Evolutionary conservation across 1,140 invertebrate genomes (phyloP).

Genomic region (Acromyrmex heyeri): DNA sequence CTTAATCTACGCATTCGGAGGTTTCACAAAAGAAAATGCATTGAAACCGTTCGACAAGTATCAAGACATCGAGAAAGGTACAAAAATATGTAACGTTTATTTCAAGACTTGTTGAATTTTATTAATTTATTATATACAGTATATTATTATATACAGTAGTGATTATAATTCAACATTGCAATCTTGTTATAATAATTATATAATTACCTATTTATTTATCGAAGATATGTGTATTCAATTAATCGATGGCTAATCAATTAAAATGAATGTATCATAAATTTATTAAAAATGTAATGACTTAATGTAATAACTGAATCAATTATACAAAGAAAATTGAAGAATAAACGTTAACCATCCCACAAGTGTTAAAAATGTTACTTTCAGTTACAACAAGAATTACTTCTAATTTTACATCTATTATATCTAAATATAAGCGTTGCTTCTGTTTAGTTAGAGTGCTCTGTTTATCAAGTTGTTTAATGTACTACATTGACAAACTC

Average conservation of each 20-base stretch:
- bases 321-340: constrained; percentile 7
- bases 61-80: constrained; percentile 98
- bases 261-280: background rate
- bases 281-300: background rate
- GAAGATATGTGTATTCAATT: background rate
- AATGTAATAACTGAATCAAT: background rate
- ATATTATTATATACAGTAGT: too few relatives aligned
- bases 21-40: constrained; percentile 96
- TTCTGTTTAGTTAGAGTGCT: background rate
- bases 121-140: background rate
- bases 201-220: background rate
- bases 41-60: constrained; percentile 97
- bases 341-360: background rate
- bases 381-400: background rate
- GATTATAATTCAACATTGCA: background rate
- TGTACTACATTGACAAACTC: background rate
- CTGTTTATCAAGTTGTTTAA: constrained; percentile 3
- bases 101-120: background rate
- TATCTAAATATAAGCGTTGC: background rate
- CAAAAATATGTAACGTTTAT: background rate
- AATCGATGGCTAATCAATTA: background rate
- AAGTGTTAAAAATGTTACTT: constrained; percentile 3
- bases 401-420: background rate
- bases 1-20: constrained; percentile 97
- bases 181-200: background rate